Percentiles rank a stretch among this genome's conserved stretches.
Conservation (phyloP, 1,140 invertebrate genomes). For the Drosophila bocki region DNA sequence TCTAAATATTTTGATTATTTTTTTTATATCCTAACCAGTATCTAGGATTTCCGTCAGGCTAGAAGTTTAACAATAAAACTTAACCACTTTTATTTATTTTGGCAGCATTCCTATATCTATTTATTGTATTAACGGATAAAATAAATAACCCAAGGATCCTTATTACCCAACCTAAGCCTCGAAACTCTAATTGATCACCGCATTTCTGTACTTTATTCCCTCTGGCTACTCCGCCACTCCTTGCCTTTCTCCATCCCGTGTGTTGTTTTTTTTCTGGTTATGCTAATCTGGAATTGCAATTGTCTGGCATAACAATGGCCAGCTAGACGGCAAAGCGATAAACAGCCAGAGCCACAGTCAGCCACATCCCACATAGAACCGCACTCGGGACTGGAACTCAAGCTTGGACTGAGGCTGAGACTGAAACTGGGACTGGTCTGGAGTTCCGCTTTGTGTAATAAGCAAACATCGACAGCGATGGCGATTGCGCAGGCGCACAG, state of each 20-base stretch:
- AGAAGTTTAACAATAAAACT: no score
- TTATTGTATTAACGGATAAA: not conserved
- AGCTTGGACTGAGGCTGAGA: constrained; percentile 11
- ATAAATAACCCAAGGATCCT: not conserved
- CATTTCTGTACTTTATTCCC: constrained; percentile 14
- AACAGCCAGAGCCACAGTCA: constrained; percentile 19
- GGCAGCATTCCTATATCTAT: no score
- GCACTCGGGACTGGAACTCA: constrained; percentile 27
- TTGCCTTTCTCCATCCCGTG: constrained; percentile 26
- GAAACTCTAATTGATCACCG: constrained; percentile 6
- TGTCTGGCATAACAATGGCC: constrained; percentile 60
- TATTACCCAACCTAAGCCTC: not conserved
- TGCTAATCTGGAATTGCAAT: constrained; percentile 51
- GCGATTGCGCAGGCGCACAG: constrained; percentile 48
- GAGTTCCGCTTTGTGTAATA: constrained; percentile 79
- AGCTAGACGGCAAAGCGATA: constrained; percentile 38
- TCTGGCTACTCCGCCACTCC: constrained; percentile 7
- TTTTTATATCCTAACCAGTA: not conserved
- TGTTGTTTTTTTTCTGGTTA: constrained; percentile 40
- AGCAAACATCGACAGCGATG: constrained; percentile 44
- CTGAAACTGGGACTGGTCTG: constrained; percentile 33
- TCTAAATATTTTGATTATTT: no score
- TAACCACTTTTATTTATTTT: not conserved
- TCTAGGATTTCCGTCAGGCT: not conserved
- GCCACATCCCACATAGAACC: constrained; percentile 46